Percentiles rank a stretch among this genome's conserved stretches.
These are phyloP conservation scores for Oreochromis spilurus DNA, from an alignment of 2,113 vertebrate species.

Conservation along the genomic window DNA sequence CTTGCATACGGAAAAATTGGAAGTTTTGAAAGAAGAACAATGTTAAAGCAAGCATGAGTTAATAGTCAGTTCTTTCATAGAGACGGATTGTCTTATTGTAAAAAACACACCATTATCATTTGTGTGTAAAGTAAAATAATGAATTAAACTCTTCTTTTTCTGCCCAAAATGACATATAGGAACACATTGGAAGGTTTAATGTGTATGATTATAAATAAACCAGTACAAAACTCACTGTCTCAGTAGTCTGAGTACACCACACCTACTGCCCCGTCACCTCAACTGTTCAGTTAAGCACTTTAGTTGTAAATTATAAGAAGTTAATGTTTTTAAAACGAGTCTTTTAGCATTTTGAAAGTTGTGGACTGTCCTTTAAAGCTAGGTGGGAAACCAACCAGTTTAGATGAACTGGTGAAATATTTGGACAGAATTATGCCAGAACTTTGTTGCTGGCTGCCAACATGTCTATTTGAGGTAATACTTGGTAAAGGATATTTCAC, in stretches of 20 bases:
- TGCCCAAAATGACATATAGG: neutral
- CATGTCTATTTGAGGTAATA: neutral
- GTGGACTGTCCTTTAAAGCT: neutral
- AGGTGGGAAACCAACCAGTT: neutral
- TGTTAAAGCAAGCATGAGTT: neutral
- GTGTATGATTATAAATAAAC: neutral
- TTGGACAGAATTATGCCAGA: too few relatives aligned
- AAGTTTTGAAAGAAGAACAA: neutral
- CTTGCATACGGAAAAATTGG: fast-evolving
- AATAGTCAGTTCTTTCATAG: neutral
- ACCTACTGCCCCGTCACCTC: neutral
- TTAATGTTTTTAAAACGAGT: neutral
- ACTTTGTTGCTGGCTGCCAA: neutral
- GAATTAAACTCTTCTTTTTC: neutral
- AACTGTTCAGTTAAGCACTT: neutral
- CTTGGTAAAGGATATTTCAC: neutral
- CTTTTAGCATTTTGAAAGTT: neutral
- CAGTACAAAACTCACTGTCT: neutral
- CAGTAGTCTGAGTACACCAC: neutral
- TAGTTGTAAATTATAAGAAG: neutral
- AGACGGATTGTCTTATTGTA: neutral
- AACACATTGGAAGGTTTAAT: neutral
- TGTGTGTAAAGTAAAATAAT: neutral
- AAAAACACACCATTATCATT: neutral
- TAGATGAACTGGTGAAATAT: neutral